Conservation (phyloP, 2,888 invertebrate species). For the Nyleta sp. region DNA sequence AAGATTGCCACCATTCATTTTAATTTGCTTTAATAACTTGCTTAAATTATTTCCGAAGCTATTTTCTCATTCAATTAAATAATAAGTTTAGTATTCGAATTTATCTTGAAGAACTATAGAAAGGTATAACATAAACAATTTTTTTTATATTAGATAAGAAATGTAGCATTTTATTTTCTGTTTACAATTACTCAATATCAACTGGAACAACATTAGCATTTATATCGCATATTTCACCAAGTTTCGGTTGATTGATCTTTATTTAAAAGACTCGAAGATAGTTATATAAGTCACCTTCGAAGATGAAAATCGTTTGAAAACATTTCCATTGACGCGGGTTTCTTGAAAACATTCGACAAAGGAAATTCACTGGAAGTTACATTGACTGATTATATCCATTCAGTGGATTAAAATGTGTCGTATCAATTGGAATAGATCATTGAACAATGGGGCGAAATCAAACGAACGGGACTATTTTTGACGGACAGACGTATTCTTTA, state of each 20-base stretch:
- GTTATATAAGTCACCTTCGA: neutral
- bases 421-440: slow-evolving; percentile 6
- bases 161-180: neutral
- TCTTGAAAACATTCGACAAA: slow-evolving; percentile 6
- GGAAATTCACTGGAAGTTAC: slow-evolving; percentile 1
- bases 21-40: no score
- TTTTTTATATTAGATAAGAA: neutral
- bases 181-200: neutral
- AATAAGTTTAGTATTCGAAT: no score
- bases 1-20: no score
- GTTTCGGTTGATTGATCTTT: neutral
- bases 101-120: no score
- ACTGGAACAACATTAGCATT: neutral
- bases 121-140: neutral
- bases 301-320: neutral
- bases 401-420: slow-evolving; percentile 18
- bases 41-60: no score
- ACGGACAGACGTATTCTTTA: slow-evolving; percentile 19
- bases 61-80: no score
- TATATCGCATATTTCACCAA: neutral
- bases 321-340: slow-evolving; percentile 5
- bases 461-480: slow-evolving; percentile 21
- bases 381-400: neutral
- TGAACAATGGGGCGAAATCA: neutral
- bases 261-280: slow-evolving; percentile 7